Evolutionary conservation across 37 sponge, comb jelly and placozoan species (phyloP).

Genomic region (Haliclona indistincta): DNA sequence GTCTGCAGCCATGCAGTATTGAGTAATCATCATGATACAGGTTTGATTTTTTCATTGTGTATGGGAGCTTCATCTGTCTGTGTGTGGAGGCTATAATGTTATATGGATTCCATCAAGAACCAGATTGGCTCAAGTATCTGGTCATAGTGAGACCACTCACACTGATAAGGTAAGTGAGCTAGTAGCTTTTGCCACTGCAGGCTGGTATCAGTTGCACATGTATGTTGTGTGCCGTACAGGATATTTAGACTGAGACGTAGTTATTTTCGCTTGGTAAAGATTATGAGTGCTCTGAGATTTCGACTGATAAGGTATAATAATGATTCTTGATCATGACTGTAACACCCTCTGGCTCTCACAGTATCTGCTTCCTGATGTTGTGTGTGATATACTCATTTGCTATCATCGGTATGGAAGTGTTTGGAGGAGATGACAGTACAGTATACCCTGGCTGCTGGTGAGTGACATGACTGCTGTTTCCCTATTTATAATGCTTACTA

Average conservation of each 20-base stretch:
- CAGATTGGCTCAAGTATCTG: background rate
- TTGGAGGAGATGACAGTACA: conserved; percentile 10
- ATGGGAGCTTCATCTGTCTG: conserved; percentile 15
- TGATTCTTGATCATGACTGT: background rate
- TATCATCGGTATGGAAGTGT: conserved; percentile 83
- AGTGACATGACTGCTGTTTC: no score
- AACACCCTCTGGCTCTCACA: background rate
- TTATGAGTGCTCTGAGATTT: background rate
- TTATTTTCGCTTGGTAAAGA: background rate
- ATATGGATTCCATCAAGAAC: background rate
- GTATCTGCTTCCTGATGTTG: conserved; percentile 41
- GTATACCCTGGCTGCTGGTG: conserved; percentile 57
- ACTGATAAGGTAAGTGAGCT: conserved; percentile 19
- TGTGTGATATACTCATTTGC: conserved; percentile 76
- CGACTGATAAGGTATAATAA: background rate
- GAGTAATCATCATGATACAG: conserved; percentile 3
- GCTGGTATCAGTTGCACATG: no score
- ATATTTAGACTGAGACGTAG: background rate
- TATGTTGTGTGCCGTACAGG: no score
- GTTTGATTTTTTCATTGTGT: conserved; percentile 42
- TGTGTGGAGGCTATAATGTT: conserved; percentile 8
- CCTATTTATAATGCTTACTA: no score
- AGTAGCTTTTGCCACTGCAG: background rate
- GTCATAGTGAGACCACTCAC: conserved; percentile 31
- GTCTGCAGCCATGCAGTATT: background rate